Percentiles rank a stretch among this genome's conserved stretches.
Evolutionary conservation across 2,797 vertebrate genomes (phyloP).

Genomic region (Anolis apletophallus): DNA sequence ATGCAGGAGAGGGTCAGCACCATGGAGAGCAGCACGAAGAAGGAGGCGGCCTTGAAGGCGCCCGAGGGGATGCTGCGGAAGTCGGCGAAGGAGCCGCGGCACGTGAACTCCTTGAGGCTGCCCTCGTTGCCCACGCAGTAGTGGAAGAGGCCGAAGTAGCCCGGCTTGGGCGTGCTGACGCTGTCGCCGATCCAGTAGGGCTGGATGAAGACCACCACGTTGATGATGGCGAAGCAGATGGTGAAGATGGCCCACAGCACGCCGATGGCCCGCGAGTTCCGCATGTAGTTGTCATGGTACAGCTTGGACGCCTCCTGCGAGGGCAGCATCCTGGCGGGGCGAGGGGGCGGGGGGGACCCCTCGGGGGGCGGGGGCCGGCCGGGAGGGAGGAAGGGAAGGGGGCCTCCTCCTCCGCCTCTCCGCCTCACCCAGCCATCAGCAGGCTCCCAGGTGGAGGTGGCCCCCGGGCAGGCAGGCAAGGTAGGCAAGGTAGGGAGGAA

Average conservation of each 20-base stretch:
- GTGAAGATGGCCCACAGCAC: slow-evolving; percentile 97
- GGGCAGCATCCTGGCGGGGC: slow-evolving; percentile 88
- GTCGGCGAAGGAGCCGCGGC: slow-evolving; percentile 94
- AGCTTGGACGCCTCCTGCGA: slow-evolving; percentile 96
- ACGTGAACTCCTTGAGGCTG: slow-evolving; percentile 89
- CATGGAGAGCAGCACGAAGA: slow-evolving; percentile 98
- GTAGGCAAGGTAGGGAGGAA: too few relatives aligned
- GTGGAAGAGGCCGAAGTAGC: slow-evolving; percentile 97
- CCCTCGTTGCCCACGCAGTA: slow-evolving; percentile 92
- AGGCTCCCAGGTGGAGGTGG: too few relatives aligned
- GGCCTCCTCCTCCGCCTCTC: neutral
- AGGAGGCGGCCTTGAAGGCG: slow-evolving; percentile 93
- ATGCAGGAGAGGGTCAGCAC: slow-evolving; percentile 96
- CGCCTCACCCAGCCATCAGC: too few relatives aligned
- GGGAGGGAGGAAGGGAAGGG: slow-evolving; percentile 45
- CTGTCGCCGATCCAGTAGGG: slow-evolving; percentile 99
- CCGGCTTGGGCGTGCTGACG: slow-evolving; percentile 92
- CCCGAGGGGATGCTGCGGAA: slow-evolving; percentile 94
- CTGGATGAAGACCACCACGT: slow-evolving; percentile 97
- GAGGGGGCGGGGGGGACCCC: slow-evolving; percentile 52
- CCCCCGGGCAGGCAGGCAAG: too few relatives aligned
- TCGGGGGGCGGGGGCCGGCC: slow-evolving; percentile 32
- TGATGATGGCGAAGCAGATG: slow-evolving; percentile 98
- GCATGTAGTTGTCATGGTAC: slow-evolving; percentile 95
- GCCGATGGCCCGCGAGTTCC: slow-evolving; percentile 95